phyloP scores from a whole-genome alignment of 2,888 invertebrate genomes.

The Torymus tubicola region DNA sequence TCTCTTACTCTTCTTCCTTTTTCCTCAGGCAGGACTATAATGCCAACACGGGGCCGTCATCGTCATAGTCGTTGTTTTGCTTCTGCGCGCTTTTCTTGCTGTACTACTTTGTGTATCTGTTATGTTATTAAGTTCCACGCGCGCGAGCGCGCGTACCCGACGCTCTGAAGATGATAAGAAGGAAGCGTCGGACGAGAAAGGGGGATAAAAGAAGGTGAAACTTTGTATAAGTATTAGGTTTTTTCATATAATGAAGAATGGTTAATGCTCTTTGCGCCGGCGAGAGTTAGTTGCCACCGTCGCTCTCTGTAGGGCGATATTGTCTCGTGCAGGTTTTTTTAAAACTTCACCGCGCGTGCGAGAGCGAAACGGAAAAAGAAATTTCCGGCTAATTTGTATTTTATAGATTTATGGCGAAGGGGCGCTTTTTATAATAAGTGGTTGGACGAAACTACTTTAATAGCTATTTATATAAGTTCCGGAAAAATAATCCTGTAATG shows the following conservation, averaged over 20 bases:
- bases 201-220: slow-evolving; percentile 42
- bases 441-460: too few species aligned
- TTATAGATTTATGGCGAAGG: background rate
- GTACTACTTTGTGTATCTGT: slow-evolving; percentile 54
- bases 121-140: slow-evolving; percentile 55
- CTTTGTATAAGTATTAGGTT: slow-evolving; percentile 51
- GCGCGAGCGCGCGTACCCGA: background rate
- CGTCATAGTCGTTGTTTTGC: background rate
- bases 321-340: background rate
- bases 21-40: slow-evolving; percentile 27
- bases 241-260: slow-evolving; percentile 52
- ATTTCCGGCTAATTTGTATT: background rate
- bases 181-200: background rate
- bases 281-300: background rate
- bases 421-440: background rate
- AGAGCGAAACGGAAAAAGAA: background rate
- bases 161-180: slow-evolving; percentile 45
- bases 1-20: background rate
- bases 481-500: too few species aligned
- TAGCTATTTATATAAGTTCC: too few species aligned
- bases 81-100: slow-evolving; percentile 15
- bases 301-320: background rate
- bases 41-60: slow-evolving; percentile 24
- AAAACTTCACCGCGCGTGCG: background rate
- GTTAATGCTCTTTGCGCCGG: slow-evolving; percentile 50